A percentile compares a stretch with the other conserved stretches of the same genome.
phyloP scores from a whole-genome alignment of 2,888 invertebrate species.

The Ophonus ardosiacus region DNA sequence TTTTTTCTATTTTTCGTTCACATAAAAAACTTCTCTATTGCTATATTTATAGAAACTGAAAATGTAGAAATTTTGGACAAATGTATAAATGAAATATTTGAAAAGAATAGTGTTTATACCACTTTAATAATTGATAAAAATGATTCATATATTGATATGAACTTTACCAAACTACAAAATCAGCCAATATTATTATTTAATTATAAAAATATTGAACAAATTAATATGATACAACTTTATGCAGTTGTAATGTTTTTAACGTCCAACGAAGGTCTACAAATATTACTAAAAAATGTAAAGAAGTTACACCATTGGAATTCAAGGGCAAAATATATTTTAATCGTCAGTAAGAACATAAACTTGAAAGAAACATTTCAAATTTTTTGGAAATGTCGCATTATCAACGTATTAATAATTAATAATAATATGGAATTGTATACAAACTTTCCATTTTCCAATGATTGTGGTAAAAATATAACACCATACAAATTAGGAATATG shows the following conservation, averaged over 20 bases:
- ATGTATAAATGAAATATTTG: neutral
- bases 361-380: slow-evolving; percentile 14
- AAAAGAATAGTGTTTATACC: neutral
- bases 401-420: neutral
- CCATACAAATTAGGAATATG: neutral
- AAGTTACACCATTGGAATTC: neutral
- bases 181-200: neutral
- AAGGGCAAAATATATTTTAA: neutral
- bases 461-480: neutral
- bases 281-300: neutral
- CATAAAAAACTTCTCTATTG: neutral
- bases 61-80: neutral
- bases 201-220: neutral
- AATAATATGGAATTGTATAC: neutral
- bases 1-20: too few species aligned
- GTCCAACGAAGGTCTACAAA: neutral
- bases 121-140: neutral
- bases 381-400: neutral
- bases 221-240: neutral
- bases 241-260: neutral
- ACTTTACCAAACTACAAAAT: neutral
- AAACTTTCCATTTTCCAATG: neutral
- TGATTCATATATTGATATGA: neutral
- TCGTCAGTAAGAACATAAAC: neutral
- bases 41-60: neutral